phyloP scores from a whole-genome alignment of 2,888 invertebrate genomes.

The Formica aserva region DNA sequence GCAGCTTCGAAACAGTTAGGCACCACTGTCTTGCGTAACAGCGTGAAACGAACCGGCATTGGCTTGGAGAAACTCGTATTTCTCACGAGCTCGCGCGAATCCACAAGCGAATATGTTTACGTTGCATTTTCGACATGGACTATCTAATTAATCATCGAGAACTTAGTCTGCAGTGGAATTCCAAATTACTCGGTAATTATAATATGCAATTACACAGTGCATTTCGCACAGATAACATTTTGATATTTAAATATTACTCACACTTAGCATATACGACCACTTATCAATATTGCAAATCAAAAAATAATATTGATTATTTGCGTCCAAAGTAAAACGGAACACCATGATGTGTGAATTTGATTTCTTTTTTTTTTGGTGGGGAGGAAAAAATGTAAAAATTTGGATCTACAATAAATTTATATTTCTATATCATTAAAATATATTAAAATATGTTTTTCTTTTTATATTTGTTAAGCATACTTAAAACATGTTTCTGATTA shows the following conservation, averaged over 20 bases:
- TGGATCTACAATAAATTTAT: conserved; percentile 9
- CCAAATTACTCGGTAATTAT: conserved; percentile 30
- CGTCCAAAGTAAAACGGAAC: background rate
- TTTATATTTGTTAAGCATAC: background rate
- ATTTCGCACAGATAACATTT: background rate
- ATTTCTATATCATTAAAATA: background rate
- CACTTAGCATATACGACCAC: background rate
- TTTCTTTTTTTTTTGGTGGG: background rate
- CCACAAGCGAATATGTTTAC: conserved; percentile 26
- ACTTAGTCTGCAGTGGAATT: background rate
- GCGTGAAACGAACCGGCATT: conserved; percentile 19
- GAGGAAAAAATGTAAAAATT: background rate
- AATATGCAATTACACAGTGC: background rate
- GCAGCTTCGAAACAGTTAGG: conserved; percentile 25
- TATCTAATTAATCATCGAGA: conserved; percentile 29
- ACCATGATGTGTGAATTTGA: background rate
- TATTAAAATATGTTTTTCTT: background rate
- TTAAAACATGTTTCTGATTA: background rate
- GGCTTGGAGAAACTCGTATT: conserved; percentile 34
- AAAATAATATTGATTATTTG: background rate
- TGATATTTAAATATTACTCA: background rate
- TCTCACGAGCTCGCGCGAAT: conserved; percentile 30
- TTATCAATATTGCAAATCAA: background rate
- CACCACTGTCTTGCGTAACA: conserved; percentile 43
- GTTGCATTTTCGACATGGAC: conserved; percentile 27